Percentiles rank a stretch among this genome's conserved stretches.
Conservation (phyloP, 2,113 vertebrate species). For the Poeciliopsis prolifica region DNA sequence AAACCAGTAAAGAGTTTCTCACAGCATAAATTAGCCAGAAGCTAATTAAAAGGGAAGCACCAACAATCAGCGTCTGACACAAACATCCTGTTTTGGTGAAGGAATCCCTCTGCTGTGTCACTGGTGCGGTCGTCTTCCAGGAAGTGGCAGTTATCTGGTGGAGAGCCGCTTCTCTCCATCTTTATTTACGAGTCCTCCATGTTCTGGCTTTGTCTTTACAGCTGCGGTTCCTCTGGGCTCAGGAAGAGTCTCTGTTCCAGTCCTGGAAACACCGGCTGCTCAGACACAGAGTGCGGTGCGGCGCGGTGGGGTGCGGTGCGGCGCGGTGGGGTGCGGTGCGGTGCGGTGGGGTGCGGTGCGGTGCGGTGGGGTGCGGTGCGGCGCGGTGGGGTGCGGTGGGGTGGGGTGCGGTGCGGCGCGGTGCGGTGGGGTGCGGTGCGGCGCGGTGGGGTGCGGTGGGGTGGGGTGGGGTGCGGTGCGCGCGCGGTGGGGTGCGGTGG, state of each 20-base stretch:
- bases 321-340: too few species aligned
- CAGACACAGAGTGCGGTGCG: too few species aligned
- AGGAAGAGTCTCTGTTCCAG: constrained; percentile 37
- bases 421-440: too few species aligned
- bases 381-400: too few species aligned
- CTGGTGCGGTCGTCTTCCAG: constrained; percentile 40
- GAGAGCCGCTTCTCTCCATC: constrained; percentile 39
- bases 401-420: too few species aligned
- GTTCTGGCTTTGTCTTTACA: constrained; percentile 60
- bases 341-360: too few species aligned
- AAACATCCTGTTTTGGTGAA: constrained; percentile 33
- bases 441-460: too few species aligned
- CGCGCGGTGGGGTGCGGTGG: too few species aligned
- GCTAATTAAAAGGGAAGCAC: not conserved
- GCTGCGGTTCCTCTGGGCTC: constrained; percentile 44
- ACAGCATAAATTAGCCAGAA: not conserved
- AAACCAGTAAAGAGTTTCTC: not conserved
- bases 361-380: too few species aligned
- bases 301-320: too few species aligned
- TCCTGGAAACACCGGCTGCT: not conserved
- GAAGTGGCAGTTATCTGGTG: constrained; percentile 48
- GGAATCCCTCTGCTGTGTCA: constrained; percentile 15
- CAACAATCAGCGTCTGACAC: not conserved
- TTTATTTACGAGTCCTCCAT: constrained; percentile 61
- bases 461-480: too few species aligned